Evolutionary conservation across 2,888 invertebrate genomes (phyloP).

Genomic region (Kuschelorhynchus macadamiae): DNA sequence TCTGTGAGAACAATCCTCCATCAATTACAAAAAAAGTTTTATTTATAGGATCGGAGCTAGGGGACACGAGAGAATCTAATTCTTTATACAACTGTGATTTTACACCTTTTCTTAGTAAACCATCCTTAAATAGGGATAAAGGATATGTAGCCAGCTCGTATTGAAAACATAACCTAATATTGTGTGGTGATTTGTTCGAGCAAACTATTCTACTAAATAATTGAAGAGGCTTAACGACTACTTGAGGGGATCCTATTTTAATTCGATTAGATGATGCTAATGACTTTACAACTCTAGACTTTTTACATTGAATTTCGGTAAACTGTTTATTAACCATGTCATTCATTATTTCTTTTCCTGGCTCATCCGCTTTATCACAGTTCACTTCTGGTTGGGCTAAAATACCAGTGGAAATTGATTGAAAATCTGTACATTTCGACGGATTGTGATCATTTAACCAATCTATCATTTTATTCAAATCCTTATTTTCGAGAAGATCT

Average conservation of each 20-base stretch:
- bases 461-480: conserved; percentile 10
- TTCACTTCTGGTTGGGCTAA: neutral
- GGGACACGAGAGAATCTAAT: conserved; percentile 3
- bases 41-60: conserved; percentile 6
- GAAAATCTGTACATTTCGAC: conserved; percentile 8
- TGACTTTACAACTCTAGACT: conserved; percentile 2
- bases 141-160: neutral
- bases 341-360: conserved; percentile 1
- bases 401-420: neutral
- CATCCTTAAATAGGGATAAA: conserved; percentile 9
- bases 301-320: conserved; percentile 11
- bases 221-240: neutral
- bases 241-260: neutral
- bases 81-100: conserved; percentile 6
- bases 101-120: conserved; percentile 6
- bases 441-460: conserved; percentile 11
- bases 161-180: neutral
- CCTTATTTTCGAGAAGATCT: conserved; percentile 15
- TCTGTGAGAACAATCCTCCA: neutral
- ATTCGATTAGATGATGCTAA: conserved; percentile 1
- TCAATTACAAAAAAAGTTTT: conserved; percentile 1
- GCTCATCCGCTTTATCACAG: neutral
- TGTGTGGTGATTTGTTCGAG: neutral
- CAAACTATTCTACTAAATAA: neutral
- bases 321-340: neutral